These are phyloP conservation scores for Ormyrus nitidulus DNA, from an alignment of 2,888 invertebrate genomes.

Conservation along the genomic window DNA sequence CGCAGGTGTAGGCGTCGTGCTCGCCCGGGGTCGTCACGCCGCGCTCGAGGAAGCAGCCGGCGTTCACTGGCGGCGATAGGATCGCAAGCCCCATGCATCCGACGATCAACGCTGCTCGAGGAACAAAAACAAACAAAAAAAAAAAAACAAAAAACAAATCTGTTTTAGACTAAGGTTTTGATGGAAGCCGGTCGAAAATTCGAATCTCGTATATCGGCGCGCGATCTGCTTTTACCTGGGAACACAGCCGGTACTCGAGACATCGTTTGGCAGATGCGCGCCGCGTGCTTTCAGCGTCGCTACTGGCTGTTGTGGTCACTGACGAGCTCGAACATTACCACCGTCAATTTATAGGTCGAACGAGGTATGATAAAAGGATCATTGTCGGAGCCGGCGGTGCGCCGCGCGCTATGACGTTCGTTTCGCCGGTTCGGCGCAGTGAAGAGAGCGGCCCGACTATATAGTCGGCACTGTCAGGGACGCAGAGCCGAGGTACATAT, in stretches of 20 bases:
- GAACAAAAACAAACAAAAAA: no score
- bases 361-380: constrained; percentile 42
- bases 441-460: not conserved
- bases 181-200: no score
- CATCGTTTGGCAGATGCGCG: constrained; percentile 35
- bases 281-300: constrained; percentile 33
- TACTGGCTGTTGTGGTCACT: constrained; percentile 48
- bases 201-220: no score
- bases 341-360: constrained; percentile 57
- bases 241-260: constrained; percentile 45
- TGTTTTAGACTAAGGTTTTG: no score
- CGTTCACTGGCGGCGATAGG: not conserved
- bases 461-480: constrained; percentile 17
- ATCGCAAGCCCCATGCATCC: not conserved
- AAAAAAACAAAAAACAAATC: no score
- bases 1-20: constrained; percentile 49
- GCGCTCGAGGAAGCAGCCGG: constrained; percentile 47
- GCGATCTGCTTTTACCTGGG: constrained; percentile 34
- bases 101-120: not conserved
- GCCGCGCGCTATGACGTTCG: not conserved
- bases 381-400: not conserved
- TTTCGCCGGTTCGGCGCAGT: not conserved
- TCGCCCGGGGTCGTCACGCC: constrained; percentile 46
- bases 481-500: not conserved
- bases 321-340: constrained; percentile 38